Evolutionary conservation across 2,113 vertebrate genomes (phyloP), one percentile per base, ranked within the genome.

Genomic region (Neolamprologus fasciatus): DNA sequence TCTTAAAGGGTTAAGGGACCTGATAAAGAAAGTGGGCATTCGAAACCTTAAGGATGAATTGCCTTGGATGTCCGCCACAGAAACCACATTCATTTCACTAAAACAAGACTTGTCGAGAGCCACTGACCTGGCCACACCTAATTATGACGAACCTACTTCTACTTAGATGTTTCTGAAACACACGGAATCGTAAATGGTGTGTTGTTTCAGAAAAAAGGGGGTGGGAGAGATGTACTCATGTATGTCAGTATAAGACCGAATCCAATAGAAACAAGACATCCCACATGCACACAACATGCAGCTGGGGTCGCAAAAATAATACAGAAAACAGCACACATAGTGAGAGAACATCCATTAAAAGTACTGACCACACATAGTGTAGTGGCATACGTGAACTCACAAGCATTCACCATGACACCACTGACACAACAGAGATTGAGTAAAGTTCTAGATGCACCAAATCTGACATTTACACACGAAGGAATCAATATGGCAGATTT

Each of bases 61-160:
- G 21, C 10, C 6, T 12, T 55, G 21, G 21, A 55, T 2, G 1
- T 23, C 21, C 0, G 1, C 21, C 10, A 55, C 53, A 7, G 53
- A 23, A 55, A 13, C 53, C 1, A 0, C 4, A 0, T 55, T 55
- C 11, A 55, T 55, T 55, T 55, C 51, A 11, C 9, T 54, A 7
- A 54, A 54, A 21, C 51, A 21, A 54, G 51, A 54, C 5, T 54
- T 11, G 51, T 54, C 51, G 1, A 11, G 51, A 21, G 51, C 51
- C 2, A 21, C 51, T 54, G 51, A 54, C 51, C 51, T 54, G 51
- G 51, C 51, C 3, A 54, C 51, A 54, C 9, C 51, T 11, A 54
- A 54, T 54, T 11, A 54, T 54, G 51, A 54, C 9, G 2, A 54
- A 54, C n/a, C n/a, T 47, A 47, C 10, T 54, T 21, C n/a, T 54